Evolutionary conservation across 2,797 vertebrate species (phyloP).

Genomic region (Pseudocheirus occidentalis): DNA sequence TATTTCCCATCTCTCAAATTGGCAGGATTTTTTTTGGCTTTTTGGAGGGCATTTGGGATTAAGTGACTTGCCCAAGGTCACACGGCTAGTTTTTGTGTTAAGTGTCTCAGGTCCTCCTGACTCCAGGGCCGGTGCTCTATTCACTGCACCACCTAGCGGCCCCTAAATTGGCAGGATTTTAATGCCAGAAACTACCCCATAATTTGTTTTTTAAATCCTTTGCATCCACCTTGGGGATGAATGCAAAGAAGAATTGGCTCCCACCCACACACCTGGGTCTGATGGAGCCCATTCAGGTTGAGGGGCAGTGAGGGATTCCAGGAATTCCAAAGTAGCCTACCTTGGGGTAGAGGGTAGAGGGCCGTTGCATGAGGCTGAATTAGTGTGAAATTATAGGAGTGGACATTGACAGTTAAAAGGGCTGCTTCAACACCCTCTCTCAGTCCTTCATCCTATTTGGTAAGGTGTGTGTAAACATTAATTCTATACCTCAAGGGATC

Average conservation of each 20-base stretch:
- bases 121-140: too few relatives aligned
- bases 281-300: not conserved
- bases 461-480: not conserved
- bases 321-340: not conserved
- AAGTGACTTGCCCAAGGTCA: too few relatives aligned
- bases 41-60: too few relatives aligned
- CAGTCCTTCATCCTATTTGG: not conserved
- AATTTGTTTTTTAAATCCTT: not conserved
- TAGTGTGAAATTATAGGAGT: not conserved
- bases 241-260: not conserved
- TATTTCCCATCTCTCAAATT: not conserved
- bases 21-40: not conserved
- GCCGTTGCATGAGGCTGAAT: not conserved
- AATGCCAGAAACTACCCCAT: not conserved
- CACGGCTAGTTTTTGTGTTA: too few relatives aligned
- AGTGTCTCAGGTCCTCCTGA: too few relatives aligned
- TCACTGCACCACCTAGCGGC: too few relatives aligned
- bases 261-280: not conserved
- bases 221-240: not conserved
- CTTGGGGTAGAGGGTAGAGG: not conserved
- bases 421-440: not conserved
- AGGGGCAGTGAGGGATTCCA: not conserved
- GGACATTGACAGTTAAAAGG: not conserved
- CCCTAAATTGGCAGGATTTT: not conserved
- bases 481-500: not conserved